phyloP scores from a whole-genome alignment of 2,113 vertebrate species.

The Hippolais icterina region DNA sequence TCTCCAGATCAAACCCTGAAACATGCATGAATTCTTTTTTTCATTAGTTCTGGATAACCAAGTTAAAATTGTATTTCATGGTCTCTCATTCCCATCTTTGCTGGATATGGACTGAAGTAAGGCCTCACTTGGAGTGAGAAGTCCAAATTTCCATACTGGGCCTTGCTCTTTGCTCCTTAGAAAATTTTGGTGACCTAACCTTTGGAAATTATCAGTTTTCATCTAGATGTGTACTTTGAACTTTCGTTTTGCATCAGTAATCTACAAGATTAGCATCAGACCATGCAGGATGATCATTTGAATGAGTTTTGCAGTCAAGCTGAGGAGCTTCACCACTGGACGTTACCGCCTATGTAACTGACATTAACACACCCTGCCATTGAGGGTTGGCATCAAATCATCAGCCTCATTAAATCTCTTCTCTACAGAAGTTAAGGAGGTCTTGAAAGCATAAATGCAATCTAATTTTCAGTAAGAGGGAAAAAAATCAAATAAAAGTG shows the following conservation, averaged over 20 bases:
- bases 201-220: neutral
- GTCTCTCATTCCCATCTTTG: neutral
- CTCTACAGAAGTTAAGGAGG: neutral
- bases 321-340: neutral
- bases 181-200: neutral
- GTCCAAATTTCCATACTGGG: neutral
- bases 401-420: neutral
- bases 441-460: neutral
- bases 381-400: neutral
- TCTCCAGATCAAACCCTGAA: neutral
- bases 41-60: neutral
- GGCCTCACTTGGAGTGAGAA: neutral
- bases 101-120: neutral
- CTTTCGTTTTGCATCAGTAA: neutral
- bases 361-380: neutral
- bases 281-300: neutral
- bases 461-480: neutral
- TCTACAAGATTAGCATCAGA: neutral
- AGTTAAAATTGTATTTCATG: neutral
- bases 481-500: neutral
- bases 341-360: neutral
- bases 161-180: neutral
- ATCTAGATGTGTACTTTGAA: neutral
- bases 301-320: neutral
- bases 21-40: neutral